A percentile compares a stretch with the other conserved stretches of the same genome.
These are phyloP conservation scores for Drosophila malerkotliana DNA, from an alignment of 1,140 invertebrate genomes.

Conservation along the genomic window DNA sequence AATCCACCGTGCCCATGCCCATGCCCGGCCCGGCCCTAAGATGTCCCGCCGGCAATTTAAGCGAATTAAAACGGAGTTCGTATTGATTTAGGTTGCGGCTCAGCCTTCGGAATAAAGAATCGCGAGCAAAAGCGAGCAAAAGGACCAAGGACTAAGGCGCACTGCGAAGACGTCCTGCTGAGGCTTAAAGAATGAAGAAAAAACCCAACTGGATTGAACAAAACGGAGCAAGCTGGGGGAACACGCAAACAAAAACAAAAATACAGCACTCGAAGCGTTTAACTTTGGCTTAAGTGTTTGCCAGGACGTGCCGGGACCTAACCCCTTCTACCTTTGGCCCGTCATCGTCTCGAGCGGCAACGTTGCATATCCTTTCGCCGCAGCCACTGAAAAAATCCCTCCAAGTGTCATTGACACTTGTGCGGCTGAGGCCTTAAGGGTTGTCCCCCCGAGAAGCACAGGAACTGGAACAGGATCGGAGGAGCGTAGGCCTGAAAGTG, in stretches of 20 bases:
- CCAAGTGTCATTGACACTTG: conserved; percentile 82
- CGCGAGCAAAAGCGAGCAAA: conserved; percentile 13
- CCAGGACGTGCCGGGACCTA: conserved; percentile 58
- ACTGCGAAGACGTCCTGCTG: conserved; percentile 65
- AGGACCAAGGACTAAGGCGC: not conserved
- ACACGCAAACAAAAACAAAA: conserved; percentile 77
- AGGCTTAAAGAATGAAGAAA: conserved; percentile 19
- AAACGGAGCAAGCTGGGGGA: conserved; percentile 52
- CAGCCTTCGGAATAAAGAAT: conserved; percentile 20
- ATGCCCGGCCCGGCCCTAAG: conserved; percentile 6
- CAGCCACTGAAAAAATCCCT: conserved; percentile 63
- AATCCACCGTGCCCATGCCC: conserved; percentile 16
- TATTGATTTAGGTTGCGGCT: conserved; percentile 74
- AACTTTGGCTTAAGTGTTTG: conserved; percentile 82
- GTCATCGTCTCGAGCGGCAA: conserved; percentile 38
- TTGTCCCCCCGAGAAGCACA: conserved; percentile 55
- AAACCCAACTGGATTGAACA: conserved; percentile 22
- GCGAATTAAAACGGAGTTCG: conserved; percentile 74
- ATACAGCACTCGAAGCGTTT: conserved; percentile 79
- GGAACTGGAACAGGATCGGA: conserved; percentile 23
- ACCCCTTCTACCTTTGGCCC: conserved; percentile 58
- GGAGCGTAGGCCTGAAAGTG: conserved; percentile 57
- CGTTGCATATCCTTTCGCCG: conserved; percentile 62
- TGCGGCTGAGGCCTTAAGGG: conserved; percentile 65
- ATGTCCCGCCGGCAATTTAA: conserved; percentile 77